These are phyloP conservation scores for Diplodus puntazzo DNA, from an alignment of 2,797 vertebrate species.

Conservation along the genomic window DNA sequence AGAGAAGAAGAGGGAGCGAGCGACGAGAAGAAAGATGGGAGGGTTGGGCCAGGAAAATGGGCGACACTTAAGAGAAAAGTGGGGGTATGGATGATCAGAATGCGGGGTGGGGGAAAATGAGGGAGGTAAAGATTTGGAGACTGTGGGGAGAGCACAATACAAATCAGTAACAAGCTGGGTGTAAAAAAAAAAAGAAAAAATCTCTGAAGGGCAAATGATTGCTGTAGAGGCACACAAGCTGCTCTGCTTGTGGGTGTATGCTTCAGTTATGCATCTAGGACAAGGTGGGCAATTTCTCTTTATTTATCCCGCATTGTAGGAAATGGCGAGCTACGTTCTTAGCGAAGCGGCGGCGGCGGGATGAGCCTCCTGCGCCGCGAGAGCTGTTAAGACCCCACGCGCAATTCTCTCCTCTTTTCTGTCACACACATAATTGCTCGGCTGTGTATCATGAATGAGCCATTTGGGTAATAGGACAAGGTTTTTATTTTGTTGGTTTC, in stretches of 20 bases:
- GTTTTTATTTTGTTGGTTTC: conserved; percentile 54
- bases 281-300: conserved; percentile 79
- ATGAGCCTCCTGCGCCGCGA: conserved; percentile 21
- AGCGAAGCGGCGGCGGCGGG: conserved; percentile 22
- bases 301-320: conserved; percentile 73
- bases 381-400: conserved; percentile 40
- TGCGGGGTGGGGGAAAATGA: conserved; percentile 10
- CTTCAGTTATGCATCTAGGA: conserved; percentile 54
- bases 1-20: conserved; percentile 34
- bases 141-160: conserved; percentile 44
- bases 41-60: conserved; percentile 53
- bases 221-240: conserved; percentile 62
- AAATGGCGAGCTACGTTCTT: conserved; percentile 71
- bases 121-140: conserved; percentile 35
- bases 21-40: conserved; percentile 36
- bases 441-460: conserved; percentile 58
- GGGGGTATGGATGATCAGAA: conserved; percentile 41
- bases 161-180: conserved; percentile 64
- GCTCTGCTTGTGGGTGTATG: conserved; percentile 54
- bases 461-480: conserved; percentile 43
- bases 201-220: conserved; percentile 68
- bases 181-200: conserved; percentile 41
- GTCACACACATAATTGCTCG: conserved; percentile 61
- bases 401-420: conserved; percentile 60
- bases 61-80: conserved; percentile 42